Evolutionary conservation across 1,140 invertebrate species (phyloP), one percentile per base, ranked within the genome.

Genomic region (Akabosia matsudoensis): DNA sequence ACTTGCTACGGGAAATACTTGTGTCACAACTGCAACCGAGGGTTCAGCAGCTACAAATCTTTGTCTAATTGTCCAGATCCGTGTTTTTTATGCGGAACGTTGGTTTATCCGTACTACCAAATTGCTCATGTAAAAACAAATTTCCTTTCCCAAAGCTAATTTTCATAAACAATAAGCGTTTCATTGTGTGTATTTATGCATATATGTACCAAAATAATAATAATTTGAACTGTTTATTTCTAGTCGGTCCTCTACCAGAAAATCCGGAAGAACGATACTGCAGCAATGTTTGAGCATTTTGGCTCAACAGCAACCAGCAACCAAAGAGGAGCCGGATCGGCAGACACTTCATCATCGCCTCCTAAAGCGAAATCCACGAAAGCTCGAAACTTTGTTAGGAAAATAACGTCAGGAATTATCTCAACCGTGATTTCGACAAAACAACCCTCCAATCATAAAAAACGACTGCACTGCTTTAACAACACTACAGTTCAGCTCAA

Each of bases 91-190:
- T 72, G 70, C 24, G 70, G 70, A 45, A n/a, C 33, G 2, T 22
- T 72, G 1, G 70, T 72, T 1, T 72, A 72, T 72, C 70, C 70
- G 13, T 72, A 72, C 37, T 72, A 72, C 33, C 70, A 72, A 37
- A 28, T 72, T 18, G 16, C 70, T 45, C 70, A 72, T 45, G 70
- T 72, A 72, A 37, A 10, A 45, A 24, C 18, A 64, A 64, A 14
- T 22, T 7, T 45, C 37, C 37, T 10, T 18, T 18, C 22, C n/a
- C n/a, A n/a, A n/a, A n/a, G n/a, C n/a, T n/a, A n/a, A n/a, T n/a
- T n/a, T n/a, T n/a, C n/a, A n/a, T n/a, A n/a, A n/a, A n/a, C n/a
- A n/a, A n/a, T n/a, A n/a, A n/a, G n/a, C n/a, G n/a, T n/a, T n/a
- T n/a, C n/a, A n/a, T n/a, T n/a, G n/a, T n/a, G n/a, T n/a, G n/a